Base-by-base conservation (phyloP, 2,888 invertebrate genomes). In the Dione vanillae region DNA sequence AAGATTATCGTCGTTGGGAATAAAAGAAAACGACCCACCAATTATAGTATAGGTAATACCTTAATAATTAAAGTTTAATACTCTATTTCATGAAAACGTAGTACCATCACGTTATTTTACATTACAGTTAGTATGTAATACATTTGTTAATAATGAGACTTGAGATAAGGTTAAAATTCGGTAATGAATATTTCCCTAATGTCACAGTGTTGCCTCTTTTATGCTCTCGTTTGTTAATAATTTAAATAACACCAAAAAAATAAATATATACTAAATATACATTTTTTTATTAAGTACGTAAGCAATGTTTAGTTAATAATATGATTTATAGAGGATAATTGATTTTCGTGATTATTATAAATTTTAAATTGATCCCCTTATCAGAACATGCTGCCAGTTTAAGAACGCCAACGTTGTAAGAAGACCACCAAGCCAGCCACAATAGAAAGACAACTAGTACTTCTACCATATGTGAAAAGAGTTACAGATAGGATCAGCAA, bases 1-100 rank as follows among this genome's bases (percentile, higher is more conserved):
- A 97, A 97, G 90, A 94, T 97, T 77, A 88, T 94, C 76, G 91
- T 84, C 74, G 87, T 89, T 1, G 82, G 86, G 76, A 79, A 80
- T 54, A 75, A 83, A 79, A 80, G 87, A 83, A 82, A 89, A 85
- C 65, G 66, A 20, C 10, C 64, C 43, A 58, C 62, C 35, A 40
- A 68, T 19, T 70, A 69, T 8, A 41, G 12, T 47, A 54, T 27
- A n/a, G n/a, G n/a, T n/a, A n/a, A n/a, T n/a, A n/a, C n/a, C n/a
- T n/a, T n/a, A n/a, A n/a, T n/a, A n/a, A n/a, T n/a, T n/a, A n/a
- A n/a, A n/a, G n/a, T n/a, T n/a, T n/a, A n/a, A n/a, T 35, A 45
- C 19, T 20, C 10, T 49, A n/a, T 19, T 12, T n/a, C 27, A 56
- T 67, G 58, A 40, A 67, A 67, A 67, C 67, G 58, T 58, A 19